Percentiles rank a stretch among this genome's conserved stretches.
These are phyloP conservation scores for Pteruthius melanotis DNA, from an alignment of 2,113 vertebrate genomes.

Conservation along the genomic window DNA sequence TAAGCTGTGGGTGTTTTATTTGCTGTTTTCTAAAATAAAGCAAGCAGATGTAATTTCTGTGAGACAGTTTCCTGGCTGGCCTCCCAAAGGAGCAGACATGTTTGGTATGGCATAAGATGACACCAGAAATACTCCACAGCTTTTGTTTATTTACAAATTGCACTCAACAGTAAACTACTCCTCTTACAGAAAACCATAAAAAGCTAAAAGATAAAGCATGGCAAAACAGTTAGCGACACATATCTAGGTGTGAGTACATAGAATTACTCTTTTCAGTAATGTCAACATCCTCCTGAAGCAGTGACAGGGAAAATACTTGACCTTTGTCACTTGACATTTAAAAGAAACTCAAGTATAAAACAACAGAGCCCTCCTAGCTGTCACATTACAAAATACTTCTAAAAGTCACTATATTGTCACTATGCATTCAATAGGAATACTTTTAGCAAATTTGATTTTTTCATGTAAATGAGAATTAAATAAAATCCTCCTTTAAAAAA, in stretches of 20 bases:
- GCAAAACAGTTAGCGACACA: background rate
- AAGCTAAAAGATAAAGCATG: background rate
- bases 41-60: background rate
- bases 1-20: background rate
- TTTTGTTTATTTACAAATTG: conserved; percentile 59
- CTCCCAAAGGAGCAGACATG: conserved; percentile 40
- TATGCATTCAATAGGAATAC: background rate
- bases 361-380: background rate
- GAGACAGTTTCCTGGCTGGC: conserved; percentile 30
- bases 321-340: background rate
- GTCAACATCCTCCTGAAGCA: background rate
- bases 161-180: background rate
- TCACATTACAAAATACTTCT: background rate
- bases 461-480: background rate
- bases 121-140: conserved; percentile 19
- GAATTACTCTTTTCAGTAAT: background rate
- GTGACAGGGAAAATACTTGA: background rate
- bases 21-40: background rate
- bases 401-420: background rate
- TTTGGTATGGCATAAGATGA: conserved; percentile 1
- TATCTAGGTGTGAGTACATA: background rate
- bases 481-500: background rate
- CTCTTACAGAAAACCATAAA: background rate
- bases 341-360: background rate
- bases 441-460: background rate